Conservation (phyloP, 1,140 invertebrate genomes). For the Drosophila trapezifrons region DNA sequence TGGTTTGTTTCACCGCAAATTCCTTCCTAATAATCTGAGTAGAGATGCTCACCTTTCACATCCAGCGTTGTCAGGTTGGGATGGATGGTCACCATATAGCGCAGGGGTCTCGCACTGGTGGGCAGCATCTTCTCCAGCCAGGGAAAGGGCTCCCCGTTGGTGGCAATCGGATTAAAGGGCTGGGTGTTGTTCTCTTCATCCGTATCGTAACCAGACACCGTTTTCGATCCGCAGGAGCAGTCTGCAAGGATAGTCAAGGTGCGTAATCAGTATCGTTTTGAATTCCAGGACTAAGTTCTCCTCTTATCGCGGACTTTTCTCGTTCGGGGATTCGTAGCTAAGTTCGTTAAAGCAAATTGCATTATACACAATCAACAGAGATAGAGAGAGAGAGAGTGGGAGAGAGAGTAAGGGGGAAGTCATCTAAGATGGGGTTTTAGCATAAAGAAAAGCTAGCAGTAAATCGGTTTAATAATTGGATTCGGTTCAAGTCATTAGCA, state of each 20-base stretch:
- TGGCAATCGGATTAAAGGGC: slow-evolving; percentile 88
- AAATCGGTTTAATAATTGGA: slow-evolving; percentile 44
- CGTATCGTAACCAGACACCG: slow-evolving; percentile 87
- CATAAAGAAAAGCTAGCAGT: slow-evolving; percentile 52
- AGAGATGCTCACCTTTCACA: slow-evolving; percentile 91
- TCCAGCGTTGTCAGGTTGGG: slow-evolving; percentile 96
- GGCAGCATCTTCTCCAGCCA: slow-evolving; percentile 95
- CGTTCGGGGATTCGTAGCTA: slow-evolving; percentile 56
- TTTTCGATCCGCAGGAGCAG: slow-evolving; percentile 89
- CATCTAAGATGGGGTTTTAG: slow-evolving; percentile 36
- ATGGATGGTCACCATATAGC: slow-evolving; percentile 96
- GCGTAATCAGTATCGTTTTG: slow-evolving; percentile 29
- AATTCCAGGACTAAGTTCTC: slow-evolving; percentile 8
- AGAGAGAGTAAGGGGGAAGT: slow-evolving; percentile 18
- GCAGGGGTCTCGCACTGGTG: slow-evolving; percentile 90
- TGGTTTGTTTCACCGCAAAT: too few relatives aligned
- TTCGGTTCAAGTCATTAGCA: slow-evolving; percentile 54
- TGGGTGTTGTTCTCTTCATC: slow-evolving; percentile 87
- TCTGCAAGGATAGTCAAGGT: slow-evolving; percentile 85
- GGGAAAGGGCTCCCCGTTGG: slow-evolving; percentile 92
- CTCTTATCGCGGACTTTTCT: slow-evolving; percentile 27
- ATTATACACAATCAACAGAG: slow-evolving; percentile 71
- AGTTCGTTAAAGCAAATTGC: slow-evolving; percentile 74
- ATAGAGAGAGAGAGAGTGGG: slow-evolving; percentile 25
- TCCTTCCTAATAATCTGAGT: too few relatives aligned